Evolutionary conservation across 2,113 vertebrate species (phyloP).

Genomic region (Plestiodon gilberti): DNA sequence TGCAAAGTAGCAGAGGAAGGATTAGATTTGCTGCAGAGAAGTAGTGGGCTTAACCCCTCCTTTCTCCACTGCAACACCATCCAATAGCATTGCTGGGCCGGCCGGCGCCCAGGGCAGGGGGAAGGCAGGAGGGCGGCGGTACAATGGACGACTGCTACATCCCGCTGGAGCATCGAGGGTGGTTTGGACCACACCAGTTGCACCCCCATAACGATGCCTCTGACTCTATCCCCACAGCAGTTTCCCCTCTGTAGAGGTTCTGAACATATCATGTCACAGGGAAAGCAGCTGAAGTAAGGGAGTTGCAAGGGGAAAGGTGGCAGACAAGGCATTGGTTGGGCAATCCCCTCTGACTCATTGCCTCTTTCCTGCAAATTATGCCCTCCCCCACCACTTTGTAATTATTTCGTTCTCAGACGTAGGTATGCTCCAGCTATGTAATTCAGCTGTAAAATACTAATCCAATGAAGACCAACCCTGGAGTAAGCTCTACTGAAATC

Average conservation of each 20-base stretch:
- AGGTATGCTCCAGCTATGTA: background rate
- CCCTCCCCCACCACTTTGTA: background rate
- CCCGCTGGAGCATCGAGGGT: too few species aligned
- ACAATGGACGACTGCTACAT: too few species aligned
- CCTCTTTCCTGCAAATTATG: background rate
- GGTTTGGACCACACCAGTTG: too few species aligned
- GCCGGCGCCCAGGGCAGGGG: too few species aligned
- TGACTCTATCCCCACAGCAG: too few species aligned
- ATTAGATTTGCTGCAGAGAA: background rate
- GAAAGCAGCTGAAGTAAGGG: background rate
- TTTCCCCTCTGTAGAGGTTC: background rate
- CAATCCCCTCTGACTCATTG: background rate
- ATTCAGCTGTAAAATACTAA: background rate
- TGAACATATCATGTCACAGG: background rate
- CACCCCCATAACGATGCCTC: too few species aligned
- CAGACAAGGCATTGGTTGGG: background rate
- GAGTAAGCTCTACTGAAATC: slow-evolving; percentile 4
- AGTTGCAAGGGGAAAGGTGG: background rate
- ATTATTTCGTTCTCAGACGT: background rate
- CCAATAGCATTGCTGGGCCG: too few species aligned
- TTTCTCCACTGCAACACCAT: background rate
- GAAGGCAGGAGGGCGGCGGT: too few species aligned
- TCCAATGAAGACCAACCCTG: background rate
- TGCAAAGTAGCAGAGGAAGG: background rate
- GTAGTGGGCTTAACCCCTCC: background rate